Evolutionary conservation across 2,888 invertebrate species (phyloP), one percentile per base, ranked within the genome.

Genomic region (Cheilosia impressa): DNA sequence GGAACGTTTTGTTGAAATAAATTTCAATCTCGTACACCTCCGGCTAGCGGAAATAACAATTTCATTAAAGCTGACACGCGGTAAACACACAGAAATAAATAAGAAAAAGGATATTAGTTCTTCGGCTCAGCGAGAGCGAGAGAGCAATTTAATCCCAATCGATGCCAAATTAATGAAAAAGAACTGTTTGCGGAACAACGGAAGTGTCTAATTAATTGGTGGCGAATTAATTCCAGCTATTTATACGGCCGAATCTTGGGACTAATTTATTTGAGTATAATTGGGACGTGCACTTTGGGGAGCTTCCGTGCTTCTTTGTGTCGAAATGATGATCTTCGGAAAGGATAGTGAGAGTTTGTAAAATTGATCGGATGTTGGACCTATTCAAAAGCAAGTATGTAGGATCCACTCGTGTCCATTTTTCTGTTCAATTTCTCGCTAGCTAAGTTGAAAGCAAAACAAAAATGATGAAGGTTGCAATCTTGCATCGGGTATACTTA

Each of bases 81-180:
- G 65, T 69, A 43, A 60, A 77, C 62, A 85, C 68, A 85, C 71
- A 45, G 38, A 22, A 55, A 58, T 66, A 57, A 63, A 66, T 38
- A 66, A 13, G 38, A 60, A 72, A 72, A 72, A 72, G 76, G 72
- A 81, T 80, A 85, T 81, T 81, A 76, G 76, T 77, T 63, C 60
- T 57, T 63, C 66, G 62, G 68, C 55, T 76, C 68, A 45, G 72
- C 31, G 22, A 22, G 22, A 22, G 22, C 1, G 2, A 2, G 22
- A 22, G 65, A 81, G 81, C 72, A 81, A 85, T 85, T 81, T 81
- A 85, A 85, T 76, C 81, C 76, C 81, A 77, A 81, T 85, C 85
- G 85, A 85, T 81, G 85, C 68, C 76, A 72, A 85, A 81, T 81
- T 85, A 85, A 85, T 85, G 81, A 78, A 85, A 85, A 85, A 57